A percentile compares a stretch with the other conserved stretches of the same genome.
phyloP scores from a whole-genome alignment of 2,797 vertebrate genomes.

The Sebastes ruberrimus region DNA sequence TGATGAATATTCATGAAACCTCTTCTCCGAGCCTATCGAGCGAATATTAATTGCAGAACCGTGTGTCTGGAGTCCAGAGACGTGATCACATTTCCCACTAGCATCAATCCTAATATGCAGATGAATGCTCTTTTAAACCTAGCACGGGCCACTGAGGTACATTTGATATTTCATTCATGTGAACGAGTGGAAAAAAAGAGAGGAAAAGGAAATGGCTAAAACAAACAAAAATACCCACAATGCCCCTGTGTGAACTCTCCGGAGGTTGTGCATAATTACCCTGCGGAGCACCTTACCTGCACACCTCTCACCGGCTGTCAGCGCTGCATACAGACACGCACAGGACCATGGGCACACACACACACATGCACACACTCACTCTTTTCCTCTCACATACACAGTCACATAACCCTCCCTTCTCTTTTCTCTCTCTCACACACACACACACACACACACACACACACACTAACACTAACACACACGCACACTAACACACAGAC shows the following conservation, averaged over 20 bases:
- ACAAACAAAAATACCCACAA: constrained; percentile 81
- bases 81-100: constrained; percentile 74
- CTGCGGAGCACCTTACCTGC: constrained; percentile 79
- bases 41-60: constrained; percentile 78
- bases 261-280: constrained; percentile 83
- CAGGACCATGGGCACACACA: constrained; percentile 36
- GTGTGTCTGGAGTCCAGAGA: constrained; percentile 74
- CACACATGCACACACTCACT: not conserved
- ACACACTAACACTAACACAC: no score
- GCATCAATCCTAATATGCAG: constrained; percentile 81
- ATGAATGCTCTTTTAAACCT: constrained; percentile 76
- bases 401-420: constrained; percentile 36
- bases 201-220: constrained; percentile 71
- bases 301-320: constrained; percentile 69
- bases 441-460: not conserved
- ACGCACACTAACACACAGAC: constrained; percentile 41
- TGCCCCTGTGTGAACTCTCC: constrained; percentile 75
- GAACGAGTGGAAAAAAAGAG: constrained; percentile 52
- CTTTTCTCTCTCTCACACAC: constrained; percentile 2
- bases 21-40: constrained; percentile 61
- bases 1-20: constrained; percentile 78
- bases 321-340: constrained; percentile 51
- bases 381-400: constrained; percentile 21
- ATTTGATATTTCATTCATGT: constrained; percentile 85
- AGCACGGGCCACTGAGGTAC: constrained; percentile 68